A percentile compares a stretch with the other conserved stretches of the same genome.
These are phyloP conservation scores for Drosophila teissieri DNA, from an alignment of 1,140 invertebrate species.

Conservation along the genomic window DNA sequence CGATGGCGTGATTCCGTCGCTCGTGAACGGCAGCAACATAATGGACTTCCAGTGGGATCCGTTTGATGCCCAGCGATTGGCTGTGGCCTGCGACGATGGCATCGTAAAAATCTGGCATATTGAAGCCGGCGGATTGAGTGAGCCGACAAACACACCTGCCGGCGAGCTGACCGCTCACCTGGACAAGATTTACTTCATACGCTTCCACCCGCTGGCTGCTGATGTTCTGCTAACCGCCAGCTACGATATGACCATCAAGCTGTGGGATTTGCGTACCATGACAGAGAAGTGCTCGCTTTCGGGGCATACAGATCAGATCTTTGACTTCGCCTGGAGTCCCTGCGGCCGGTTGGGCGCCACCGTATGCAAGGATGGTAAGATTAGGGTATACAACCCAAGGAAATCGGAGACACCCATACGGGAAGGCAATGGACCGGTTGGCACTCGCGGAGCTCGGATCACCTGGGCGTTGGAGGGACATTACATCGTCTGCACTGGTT, in stretches of 20 bases:
- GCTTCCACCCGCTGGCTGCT: conserved; percentile 94
- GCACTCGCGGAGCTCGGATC: conserved; percentile 93
- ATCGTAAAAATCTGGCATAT: conserved; percentile 94
- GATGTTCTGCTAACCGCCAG: conserved; percentile 94
- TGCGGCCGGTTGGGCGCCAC: conserved; percentile 94
- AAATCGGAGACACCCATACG: conserved; percentile 88
- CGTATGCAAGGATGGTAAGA: conserved; percentile 94
- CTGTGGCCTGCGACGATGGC: conserved; percentile 96
- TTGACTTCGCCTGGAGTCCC: conserved; percentile 95
- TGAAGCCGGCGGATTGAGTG: conserved; percentile 86
- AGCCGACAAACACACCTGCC: conserved; percentile 86
- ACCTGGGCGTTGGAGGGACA: conserved; percentile 94
- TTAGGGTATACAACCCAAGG: conserved; percentile 91
- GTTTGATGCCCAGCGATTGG: conserved; percentile 91
- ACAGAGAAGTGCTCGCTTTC: conserved; percentile 81
- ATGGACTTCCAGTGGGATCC: conserved; percentile 98
- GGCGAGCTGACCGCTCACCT: conserved; percentile 91
- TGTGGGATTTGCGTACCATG: conserved; percentile 90
- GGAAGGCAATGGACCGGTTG: conserved; percentile 93
- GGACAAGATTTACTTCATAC: conserved; percentile 96
- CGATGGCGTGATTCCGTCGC: conserved; percentile 91
- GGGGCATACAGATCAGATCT: conserved; percentile 94
- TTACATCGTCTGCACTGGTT: conserved; percentile 94
- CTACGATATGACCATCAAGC: conserved; percentile 94
- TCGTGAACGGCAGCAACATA: conserved; percentile 94